Evolutionary conservation across 2,113 vertebrate species (phyloP), one percentile per base, ranked within the genome.

Genomic region (Sinosuthora webbiana): DNA sequence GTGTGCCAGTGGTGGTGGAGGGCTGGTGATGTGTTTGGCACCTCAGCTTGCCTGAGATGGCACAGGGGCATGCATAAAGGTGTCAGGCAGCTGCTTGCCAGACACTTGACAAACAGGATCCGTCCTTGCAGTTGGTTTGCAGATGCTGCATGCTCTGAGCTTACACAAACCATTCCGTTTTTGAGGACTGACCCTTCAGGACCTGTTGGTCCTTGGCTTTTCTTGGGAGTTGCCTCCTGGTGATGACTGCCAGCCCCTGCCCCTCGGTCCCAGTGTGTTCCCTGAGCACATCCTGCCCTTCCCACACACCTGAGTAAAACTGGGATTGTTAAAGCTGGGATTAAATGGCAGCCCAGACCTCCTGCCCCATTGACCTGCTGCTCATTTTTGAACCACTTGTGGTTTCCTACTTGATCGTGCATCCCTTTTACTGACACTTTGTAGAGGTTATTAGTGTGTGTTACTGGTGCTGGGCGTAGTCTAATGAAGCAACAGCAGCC

Each of bases 401-500:
- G 88, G 83, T 95, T 94, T 60, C 37, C 65, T 47, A 5, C 83
- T 67, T 47, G 17, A 41, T 84, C 17, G 7, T 85, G 30, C 52
- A 83, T 83, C 24, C 16, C 37, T 69, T 75, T 73, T 60, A 78
- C 81, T 82, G 60, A 13, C 25, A 12, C 27, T 79, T 86, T 45
- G 20, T 55, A 31, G 35, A 17, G 57, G 73, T 92, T 94, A 93
- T 95, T 76, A 39, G 76, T 59, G 77, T 77, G 62, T 27, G 11
- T 70, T 91, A 57, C 69, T 83, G 91, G 57, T 7, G 31, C 87
- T 73, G 74, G 8, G 4, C 90, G 90, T 35, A 52, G 83, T 57
- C 71, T 92, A 93, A 94, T 92, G 95, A 94, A 94, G 76, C 68
- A 90, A 62, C 90, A 92, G 68, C 77, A 71, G 88, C 89, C 64